Base-by-base conservation (phyloP, 2,888 invertebrate species). In the Drosophila kanekoi region DNA sequence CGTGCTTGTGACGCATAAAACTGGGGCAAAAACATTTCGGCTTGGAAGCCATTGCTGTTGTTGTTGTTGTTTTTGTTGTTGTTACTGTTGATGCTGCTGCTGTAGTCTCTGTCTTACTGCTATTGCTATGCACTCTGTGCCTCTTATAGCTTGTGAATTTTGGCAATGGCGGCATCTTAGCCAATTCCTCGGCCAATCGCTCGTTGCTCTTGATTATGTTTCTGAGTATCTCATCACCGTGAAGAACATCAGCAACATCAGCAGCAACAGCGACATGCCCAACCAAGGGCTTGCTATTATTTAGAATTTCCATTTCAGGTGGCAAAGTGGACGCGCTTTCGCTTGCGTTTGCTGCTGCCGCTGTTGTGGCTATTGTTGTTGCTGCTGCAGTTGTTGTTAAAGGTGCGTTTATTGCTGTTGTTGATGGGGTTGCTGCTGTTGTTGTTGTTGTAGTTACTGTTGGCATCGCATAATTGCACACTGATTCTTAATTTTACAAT, bases 121-220 rank as follows among this genome's bases (percentile, higher is more conserved):
- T 65, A 44, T 20, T 51, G 48, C 3, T 63, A 48, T 53, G 49
- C 52, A 49, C 20, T 62, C 60, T 69, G 45, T 65, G 53, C 62
- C 61, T 78, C 16, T 68, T 83, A 51, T 77, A 75, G 61, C 74
- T 67, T 14, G 76, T 61, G 38, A 87, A 14, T 53, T 81, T 81
- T 11, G 91, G 89, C 63, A 91, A 47, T 37, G 91, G 91, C 8
- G 83, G 89, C 80, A 91, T 91, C 81, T 91, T 91, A 43, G 90
- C 89, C 80, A 90, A 67, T 63, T 91, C 86, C 60, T 67, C 65
- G 23, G 88, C 80, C 64, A 91, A 72, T 8, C 90, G 84, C 54
- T 88, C 86, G 45, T 90, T 91, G 67, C 91, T 91, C n/a, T 80
- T 81, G 38, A 81, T 90, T 20, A 91, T 90, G 57, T 91, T 91